phyloP scores from a whole-genome alignment of 2,797 vertebrate genomes.

The Arctocebus calabarensis region DNA sequence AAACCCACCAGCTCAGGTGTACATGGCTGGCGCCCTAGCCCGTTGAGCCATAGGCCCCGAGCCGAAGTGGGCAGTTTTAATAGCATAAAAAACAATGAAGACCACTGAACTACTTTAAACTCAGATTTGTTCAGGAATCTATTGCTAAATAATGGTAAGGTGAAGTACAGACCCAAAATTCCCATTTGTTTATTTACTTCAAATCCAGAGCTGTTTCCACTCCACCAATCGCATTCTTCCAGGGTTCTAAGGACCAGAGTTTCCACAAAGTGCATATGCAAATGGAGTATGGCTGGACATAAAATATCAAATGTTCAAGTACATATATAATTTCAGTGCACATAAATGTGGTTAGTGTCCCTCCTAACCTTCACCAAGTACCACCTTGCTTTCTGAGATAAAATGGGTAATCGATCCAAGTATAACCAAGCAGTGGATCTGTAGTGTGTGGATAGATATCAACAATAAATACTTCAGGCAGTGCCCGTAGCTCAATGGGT shows the following conservation, averaged over 20 bases:
- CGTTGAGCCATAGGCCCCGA: no score
- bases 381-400: constrained; percentile 27
- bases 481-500: no score
- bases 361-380: constrained; percentile 36
- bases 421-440: not conserved
- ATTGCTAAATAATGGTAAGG: not conserved
- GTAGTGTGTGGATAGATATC: not conserved
- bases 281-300: not conserved
- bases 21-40: no score
- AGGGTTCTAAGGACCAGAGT: not conserved
- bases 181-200: constrained; percentile 27
- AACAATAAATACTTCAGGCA: not conserved
- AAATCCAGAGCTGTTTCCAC: constrained; percentile 11
- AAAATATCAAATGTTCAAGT: constrained; percentile 13
- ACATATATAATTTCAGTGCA: not conserved
- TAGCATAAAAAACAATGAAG: not conserved
- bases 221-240: constrained; percentile 16
- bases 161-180: not conserved
- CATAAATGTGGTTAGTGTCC: not conserved
- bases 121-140: not conserved
- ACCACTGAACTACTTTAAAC: constrained; percentile 17
- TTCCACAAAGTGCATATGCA: constrained; percentile 8
- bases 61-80: not conserved
- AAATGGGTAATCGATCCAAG: not conserved
- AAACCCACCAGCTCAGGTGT: no score